These are phyloP conservation scores for Otis tarda DNA, from an alignment of 2,113 vertebrate genomes.

Conservation along the genomic window DNA sequence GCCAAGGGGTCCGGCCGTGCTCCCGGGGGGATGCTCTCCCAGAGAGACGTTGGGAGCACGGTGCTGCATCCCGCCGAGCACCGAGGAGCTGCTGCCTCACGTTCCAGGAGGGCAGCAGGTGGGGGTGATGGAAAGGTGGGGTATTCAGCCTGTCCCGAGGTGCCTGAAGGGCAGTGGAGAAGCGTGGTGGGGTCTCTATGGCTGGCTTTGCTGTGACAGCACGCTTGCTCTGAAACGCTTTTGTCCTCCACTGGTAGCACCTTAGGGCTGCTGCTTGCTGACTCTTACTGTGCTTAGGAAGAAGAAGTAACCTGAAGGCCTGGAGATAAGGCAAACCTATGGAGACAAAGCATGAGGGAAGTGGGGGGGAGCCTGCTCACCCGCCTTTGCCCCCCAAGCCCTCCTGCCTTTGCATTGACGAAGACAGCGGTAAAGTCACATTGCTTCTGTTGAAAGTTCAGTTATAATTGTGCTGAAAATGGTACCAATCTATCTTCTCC, in stretches of 20 bases:
- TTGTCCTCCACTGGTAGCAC: neutral
- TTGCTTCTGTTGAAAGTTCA: neutral
- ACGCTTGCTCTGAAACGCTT: neutral
- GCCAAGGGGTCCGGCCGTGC: accelerated
- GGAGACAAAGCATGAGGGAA: neutral
- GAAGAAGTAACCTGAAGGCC: neutral
- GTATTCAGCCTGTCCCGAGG: neutral
- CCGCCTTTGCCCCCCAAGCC: accelerated
- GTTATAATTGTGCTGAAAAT: neutral
- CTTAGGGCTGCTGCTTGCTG: neutral
- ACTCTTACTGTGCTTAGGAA: neutral
- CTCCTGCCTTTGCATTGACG: neutral
- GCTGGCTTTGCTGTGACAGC: neutral
- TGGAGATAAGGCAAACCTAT: neutral
- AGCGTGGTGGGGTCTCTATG: accelerated
- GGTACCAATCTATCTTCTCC: neutral
- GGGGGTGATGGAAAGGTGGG: accelerated
- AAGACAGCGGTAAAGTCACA: neutral
- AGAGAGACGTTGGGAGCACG: neutral
- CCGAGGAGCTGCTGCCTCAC: neutral
- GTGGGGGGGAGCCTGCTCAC: neutral
- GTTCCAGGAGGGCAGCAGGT: accelerated
- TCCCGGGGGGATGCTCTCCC: too few species aligned
- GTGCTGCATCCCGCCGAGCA: accelerated
- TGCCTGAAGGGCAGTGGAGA: neutral